These are phyloP conservation scores for Chrysomela aeneicollis DNA, from an alignment of 2,888 invertebrate species.

Conservation along the genomic window DNA sequence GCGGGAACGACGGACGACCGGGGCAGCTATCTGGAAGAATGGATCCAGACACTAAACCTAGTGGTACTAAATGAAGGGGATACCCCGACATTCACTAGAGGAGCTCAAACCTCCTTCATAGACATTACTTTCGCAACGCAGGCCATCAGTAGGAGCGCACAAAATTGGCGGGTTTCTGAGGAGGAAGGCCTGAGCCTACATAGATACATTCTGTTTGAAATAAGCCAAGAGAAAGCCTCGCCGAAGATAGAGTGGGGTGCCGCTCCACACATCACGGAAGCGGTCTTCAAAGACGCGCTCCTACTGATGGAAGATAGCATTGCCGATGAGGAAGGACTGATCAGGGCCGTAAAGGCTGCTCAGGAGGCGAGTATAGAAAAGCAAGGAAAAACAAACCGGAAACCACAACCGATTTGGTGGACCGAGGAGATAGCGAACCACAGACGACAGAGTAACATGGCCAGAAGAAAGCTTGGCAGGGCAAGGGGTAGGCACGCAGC, in stretches of 20 bases:
- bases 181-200: slow-evolving; percentile 15
- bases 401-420: slow-evolving; percentile 12
- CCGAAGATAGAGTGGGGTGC: too few species aligned
- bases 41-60: not conserved
- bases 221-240: not conserved
- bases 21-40: not conserved
- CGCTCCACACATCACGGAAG: too few species aligned
- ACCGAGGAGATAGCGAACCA: not conserved
- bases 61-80: not conserved
- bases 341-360: too few species aligned
- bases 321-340: too few species aligned
- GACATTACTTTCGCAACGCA: slow-evolving; percentile 3
- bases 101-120: slow-evolving; percentile 4
- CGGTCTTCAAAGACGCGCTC: too few species aligned
- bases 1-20: not conserved
- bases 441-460: not conserved
- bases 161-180: not conserved
- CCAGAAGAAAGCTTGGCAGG: not conserved
- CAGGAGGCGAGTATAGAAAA: not conserved
- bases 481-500: not conserved
- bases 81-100: slow-evolving; percentile 11
- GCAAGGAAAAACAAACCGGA: not conserved
- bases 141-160: not conserved
- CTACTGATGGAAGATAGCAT: too few species aligned
- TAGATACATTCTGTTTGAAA: slow-evolving; percentile 2